Base-by-base conservation (phyloP, 2,113 vertebrate species). In the Zosterops hypoxanthus region DNA sequence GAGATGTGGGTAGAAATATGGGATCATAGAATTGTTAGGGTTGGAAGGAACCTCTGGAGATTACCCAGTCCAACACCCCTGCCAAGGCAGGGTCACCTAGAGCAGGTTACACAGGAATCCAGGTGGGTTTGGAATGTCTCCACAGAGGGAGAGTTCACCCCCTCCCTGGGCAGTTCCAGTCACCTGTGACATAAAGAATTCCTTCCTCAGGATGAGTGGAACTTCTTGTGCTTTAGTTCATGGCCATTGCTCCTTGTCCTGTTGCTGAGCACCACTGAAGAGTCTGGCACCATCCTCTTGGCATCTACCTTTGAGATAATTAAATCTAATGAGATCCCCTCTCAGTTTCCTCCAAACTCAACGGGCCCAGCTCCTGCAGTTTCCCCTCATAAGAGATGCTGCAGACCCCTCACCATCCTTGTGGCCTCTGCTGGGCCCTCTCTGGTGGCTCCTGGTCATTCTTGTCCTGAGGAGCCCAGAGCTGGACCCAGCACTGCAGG, bases 31-130 rank as follows among this genome's bases (percentile, higher is more conserved):
- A 29, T n/a, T 60, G 12, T n/a, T 46, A 29, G 23, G 52, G 33
- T 39, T 46, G 53, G 60, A 14, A 75, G 16, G 20, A 26, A 29
- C n/a, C 28, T 68, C 20, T 82, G 44, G 44, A 59, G 36, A n/a
- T 8, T 6, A 29, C 9, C 44, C 20, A 59, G 10, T 36, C 42
- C 86, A 42, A 9, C 0, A 0, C 2, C 7, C 7, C 16, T 50
- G 50, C 25, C 44, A 36, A 50, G 52, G 59, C 31, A 81, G 42
- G 66, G 42, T 56, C 49, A 56, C 24, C 41, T 42, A 16, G 57
- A 46, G 33, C 47, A 61, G 64, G 28, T 46, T 28, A 11, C 36
- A 18, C 5, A 59, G 55, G 83, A 46, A 19, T 25, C n/a, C 47
- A 49, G 41, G 29, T 56, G 65, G 21, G 34, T 49, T 41, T 63